Base-by-base conservation (phyloP, 2,888 invertebrate species). In the Drosophila prostipennis region DNA sequence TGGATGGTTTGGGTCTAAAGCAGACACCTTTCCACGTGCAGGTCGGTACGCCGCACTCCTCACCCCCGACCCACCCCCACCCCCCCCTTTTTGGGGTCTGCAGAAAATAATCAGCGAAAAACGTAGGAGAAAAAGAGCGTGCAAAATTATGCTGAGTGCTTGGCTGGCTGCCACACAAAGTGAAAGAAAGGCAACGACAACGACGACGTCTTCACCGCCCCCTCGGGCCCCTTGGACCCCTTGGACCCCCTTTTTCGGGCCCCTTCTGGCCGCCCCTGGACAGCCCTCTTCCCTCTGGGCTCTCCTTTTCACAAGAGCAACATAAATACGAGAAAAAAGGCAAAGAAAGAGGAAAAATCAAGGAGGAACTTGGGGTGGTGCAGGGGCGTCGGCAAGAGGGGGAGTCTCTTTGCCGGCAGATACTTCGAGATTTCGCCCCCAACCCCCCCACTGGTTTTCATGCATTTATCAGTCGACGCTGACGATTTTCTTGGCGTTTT, bases 81-180 rank as follows among this genome's bases (percentile, higher is more conserved):
- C 36, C 46, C 49, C 34, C 36, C 46, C 49, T 29, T 23, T 34
- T 37, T 34, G 16, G 48, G 56, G 39, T 46, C 46, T 46, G 52
- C 23, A 56, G 75, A 89, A 87, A 84, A 83, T 83, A 83, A 83
- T 83, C 88, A 89, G 89, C 89, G 63, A 87, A 73, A 78, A 69
- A 72, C 76, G 77, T 84, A 87, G 78, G 79, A 82, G 89, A 87
- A 87, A 71, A 83, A 89, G 83, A 85, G 82, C 79, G 87, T 83
- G 83, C 89, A 82, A 87, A 81, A 89, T 87, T 89, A 89, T 82
- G 82, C 85, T 82, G 82, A 88, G 83, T 89, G 89, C 89, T 83
- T 89, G 89, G 88, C 82, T 84, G 89, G 84, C 83, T 81, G 81
- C 87, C 89, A 83, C 86, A 76, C 88, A 84, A 83, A 83, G 89